A percentile compares a stretch with the other conserved stretches of the same genome.
Evolutionary conservation across 1,140 invertebrate genomes (phyloP).

Genomic region (Drosophila burlai): DNA sequence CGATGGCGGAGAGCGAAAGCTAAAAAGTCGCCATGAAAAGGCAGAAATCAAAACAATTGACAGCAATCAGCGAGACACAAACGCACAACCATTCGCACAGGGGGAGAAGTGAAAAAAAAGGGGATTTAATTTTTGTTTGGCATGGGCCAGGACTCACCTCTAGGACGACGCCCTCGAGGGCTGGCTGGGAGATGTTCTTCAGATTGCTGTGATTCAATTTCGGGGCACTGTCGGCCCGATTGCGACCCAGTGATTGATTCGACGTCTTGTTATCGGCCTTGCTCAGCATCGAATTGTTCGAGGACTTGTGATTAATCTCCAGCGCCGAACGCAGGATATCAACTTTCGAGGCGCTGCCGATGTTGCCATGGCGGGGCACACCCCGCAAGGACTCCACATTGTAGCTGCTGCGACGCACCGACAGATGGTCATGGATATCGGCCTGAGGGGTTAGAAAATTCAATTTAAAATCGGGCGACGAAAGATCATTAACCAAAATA

Average conservation of each 20-base stretch:
- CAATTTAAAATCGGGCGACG: conserved; percentile 17
- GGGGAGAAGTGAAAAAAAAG: conserved; percentile 6
- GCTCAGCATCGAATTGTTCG: conserved; percentile 84
- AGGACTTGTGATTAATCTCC: conserved; percentile 87
- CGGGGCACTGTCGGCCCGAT: conserved; percentile 87
- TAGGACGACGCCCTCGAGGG: conserved; percentile 85
- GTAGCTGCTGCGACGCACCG: conserved; percentile 84
- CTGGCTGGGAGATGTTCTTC: conserved; percentile 87
- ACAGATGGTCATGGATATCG: conserved; percentile 84
- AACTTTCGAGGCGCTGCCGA: conserved; percentile 88
- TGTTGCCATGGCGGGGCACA: conserved; percentile 73
- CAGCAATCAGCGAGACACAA: conserved; percentile 72
- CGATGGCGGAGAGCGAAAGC: conserved; percentile 7
- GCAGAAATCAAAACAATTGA: conserved; percentile 80
- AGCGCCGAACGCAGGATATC: conserved; percentile 88
- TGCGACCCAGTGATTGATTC: conserved; percentile 85
- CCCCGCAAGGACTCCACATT: conserved; percentile 80
- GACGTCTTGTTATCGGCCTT: conserved; percentile 85
- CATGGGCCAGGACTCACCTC: conserved; percentile 77
- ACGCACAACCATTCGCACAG: conserved; percentile 26
- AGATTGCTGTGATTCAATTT: conserved; percentile 87
- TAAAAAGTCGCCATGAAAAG: conserved; percentile 4
- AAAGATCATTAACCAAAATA: conserved; percentile 33
- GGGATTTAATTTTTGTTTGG: background rate
- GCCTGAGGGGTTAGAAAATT: conserved; percentile 55